Evolutionary conservation across 2,888 invertebrate species (phyloP).

Genomic region (Chesias legatella): DNA sequence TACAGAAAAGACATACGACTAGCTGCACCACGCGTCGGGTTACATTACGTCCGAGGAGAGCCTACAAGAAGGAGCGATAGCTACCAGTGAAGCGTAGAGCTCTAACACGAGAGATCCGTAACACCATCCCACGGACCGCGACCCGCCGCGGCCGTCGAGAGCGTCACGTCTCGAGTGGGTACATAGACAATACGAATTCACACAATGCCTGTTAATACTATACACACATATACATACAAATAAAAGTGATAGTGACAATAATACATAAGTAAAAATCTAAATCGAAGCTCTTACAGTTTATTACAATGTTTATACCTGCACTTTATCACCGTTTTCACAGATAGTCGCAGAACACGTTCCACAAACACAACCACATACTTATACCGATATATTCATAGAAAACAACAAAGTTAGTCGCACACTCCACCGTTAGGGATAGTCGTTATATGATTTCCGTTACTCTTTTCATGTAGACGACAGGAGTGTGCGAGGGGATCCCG

Average conservation of each 20-base stretch:
- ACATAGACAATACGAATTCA: conserved; percentile 17
- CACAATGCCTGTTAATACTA: conserved; percentile 32
- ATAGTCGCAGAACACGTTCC: conserved; percentile 45
- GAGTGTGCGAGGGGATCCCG: conserved; percentile 50
- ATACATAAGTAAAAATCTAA: conserved; percentile 52
- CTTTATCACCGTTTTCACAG: conserved; percentile 57
- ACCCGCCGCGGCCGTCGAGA: conserved; percentile 6
- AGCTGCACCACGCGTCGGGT: conserved; percentile 51
- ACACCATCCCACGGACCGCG: conserved; percentile 14
- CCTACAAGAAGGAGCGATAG: conserved; percentile 60
- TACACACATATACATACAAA: conserved; percentile 28
- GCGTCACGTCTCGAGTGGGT: conserved; percentile 17
- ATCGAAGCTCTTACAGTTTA: conserved; percentile 66
- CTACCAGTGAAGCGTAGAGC: conserved; percentile 60
- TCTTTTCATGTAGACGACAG: conserved; percentile 64
- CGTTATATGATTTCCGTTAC: conserved; percentile 63
- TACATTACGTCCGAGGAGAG: conserved; percentile 53
- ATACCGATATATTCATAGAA: conserved; percentile 31
- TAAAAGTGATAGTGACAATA: conserved; percentile 32
- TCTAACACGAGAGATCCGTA: conserved; percentile 42
- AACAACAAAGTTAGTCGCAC: conserved; percentile 42
- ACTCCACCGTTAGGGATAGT: conserved; percentile 61
- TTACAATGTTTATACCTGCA: conserved; percentile 55
- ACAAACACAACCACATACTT: conserved; percentile 43
- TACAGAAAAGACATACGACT: conserved; percentile 47